Base-by-base conservation (phyloP, 2,113 vertebrate genomes). In the Microcebus jonahi region DNA sequence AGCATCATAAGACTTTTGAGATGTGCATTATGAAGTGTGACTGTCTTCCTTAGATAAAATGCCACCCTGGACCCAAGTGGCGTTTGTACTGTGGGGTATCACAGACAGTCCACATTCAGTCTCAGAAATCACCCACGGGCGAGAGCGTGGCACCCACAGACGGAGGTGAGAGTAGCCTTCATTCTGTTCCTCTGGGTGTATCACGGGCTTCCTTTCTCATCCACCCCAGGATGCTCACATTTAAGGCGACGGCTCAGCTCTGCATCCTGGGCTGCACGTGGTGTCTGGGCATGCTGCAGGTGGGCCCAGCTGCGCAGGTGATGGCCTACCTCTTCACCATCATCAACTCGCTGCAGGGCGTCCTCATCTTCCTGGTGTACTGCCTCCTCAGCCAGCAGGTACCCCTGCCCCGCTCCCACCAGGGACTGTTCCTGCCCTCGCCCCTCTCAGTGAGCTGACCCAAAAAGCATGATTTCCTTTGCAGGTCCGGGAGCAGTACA, bases 351-450 rank as follows among this genome's bases (percentile, higher is more conserved):
- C 77, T 97, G 5, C 98, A 98, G 14, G 98, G 96, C 1, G 15
- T 36, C 39, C 97, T 97, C 97, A 97, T 98, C 97, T 98, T 98
- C 87, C 73, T 98, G 3, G 96, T 97, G 21, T 96, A 96, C 91
- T 98, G 98, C n/a, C 45, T 98, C 65, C 95, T 98, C 80, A 98
- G 95, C 86, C 95, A 70, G 4, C 98, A 98, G 98, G 98, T 97
- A 95, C 55, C 17, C 23, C 34, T 21, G 17, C 50, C 36, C 0
- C 0, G 1, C 39, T 48, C 55, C 36, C 21, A 23, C 17, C 45
- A 2, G 5, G 11, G 36, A 27, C 50, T 31, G 8, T 3, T n/a
- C 63, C 42, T 15, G 12, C 6, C 29, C 12, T 5, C 13, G 0
- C 4, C 6, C 1, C 45, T 29, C 67, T 29, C 45, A 6, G 10